Base-by-base conservation (phyloP, 2,888 invertebrate species). In the Timema cristinae region DNA sequence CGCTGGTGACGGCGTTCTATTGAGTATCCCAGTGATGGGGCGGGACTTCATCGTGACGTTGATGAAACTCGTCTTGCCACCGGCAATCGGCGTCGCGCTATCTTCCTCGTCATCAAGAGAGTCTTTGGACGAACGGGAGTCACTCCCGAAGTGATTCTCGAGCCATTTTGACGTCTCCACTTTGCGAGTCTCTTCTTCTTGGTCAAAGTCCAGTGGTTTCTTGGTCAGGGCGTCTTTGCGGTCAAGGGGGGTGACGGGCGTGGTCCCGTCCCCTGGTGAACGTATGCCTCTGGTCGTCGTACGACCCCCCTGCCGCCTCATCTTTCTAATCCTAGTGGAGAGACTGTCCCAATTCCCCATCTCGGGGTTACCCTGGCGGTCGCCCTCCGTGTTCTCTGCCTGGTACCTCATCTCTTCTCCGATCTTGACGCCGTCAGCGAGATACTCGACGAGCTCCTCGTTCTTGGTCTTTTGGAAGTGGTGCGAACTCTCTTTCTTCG, bases 111-210 rank as follows among this genome's bases (percentile, higher is more conserved):
- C 89, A 9, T 89, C 88, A 70, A 89, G 84, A 11, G 91, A 91
- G 76, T 89, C 89, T 77, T 88, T 88, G 0, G 93, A 92, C 0
- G 92, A 91, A 13, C 90, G 87, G 2, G 93, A 93, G 75, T 93
- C 93, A 80, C 92, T 93, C 69, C 95, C 95, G 80, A 95, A 95
- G 81, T 95, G 95, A 79, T 92, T 91, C 79, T 94, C 94, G 70
- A 95, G 85, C 95, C 95, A 95, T 83, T 94, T 94, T 75, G 92
- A 93, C 0, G 94, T 95, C 84, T 95, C 94, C 76, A 91, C 90
- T 82, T 94, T 94, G 73, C 94, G 87, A 7, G 94, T 94, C 81
- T 94, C 92, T 81, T 95, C 94, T 81, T 95, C 94, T 79, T 92
- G 89, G 80, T 94, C 93, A 78, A 93, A 91, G 82, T 94, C 93